Conservation (phyloP, 2,797 vertebrate genomes). For the Rhabdophis nuchalis region DNA sequence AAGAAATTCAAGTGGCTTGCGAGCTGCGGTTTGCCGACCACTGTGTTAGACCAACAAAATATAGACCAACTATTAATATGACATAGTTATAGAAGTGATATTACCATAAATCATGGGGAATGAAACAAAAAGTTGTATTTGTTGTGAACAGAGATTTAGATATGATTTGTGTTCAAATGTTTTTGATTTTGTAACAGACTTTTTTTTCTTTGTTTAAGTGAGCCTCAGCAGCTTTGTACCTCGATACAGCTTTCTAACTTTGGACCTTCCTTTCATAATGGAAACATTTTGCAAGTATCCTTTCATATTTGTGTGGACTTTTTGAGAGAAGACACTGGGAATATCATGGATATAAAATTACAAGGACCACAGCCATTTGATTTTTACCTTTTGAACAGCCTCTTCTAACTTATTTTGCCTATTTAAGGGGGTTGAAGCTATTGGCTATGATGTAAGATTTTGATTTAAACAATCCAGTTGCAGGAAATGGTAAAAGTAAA, state of each 20-base stretch:
- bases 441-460: neutral
- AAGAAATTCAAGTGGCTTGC: no score
- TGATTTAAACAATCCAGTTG: neutral
- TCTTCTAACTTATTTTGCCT: neutral
- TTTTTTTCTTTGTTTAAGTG: slow-evolving; percentile 74
- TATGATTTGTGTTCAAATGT: slow-evolving; percentile 29
- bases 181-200: slow-evolving; percentile 35
- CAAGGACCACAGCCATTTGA: neutral
- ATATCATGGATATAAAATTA: neutral
- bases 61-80: neutral
- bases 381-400: neutral
- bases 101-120: neutral
- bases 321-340: slow-evolving; percentile 19
- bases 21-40: no score
- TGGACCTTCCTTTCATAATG: slow-evolving; percentile 87
- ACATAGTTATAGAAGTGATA: neutral
- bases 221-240: slow-evolving; percentile 94
- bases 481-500: neutral
- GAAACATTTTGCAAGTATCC: slow-evolving; percentile 99
- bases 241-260: slow-evolving; percentile 86
- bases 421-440: neutral
- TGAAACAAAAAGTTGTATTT: slow-evolving; percentile 13
- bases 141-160: slow-evolving; percentile 8
- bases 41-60: no score
- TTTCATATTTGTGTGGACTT: slow-evolving; percentile 66